Conservation (phyloP, 2,888 invertebrate species). For the Ypsolopha sequella region DNA sequence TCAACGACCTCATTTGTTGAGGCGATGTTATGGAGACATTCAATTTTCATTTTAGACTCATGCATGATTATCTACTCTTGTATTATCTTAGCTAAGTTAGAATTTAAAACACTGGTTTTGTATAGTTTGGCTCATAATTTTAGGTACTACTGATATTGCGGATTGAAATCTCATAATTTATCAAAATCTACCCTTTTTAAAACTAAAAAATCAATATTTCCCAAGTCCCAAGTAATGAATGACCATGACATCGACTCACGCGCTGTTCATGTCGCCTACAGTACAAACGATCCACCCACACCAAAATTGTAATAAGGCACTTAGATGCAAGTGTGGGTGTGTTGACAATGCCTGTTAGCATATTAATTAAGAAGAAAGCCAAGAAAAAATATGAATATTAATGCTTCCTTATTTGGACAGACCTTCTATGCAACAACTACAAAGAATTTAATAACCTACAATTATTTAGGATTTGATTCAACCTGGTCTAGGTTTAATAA, state of each 20-base stretch:
- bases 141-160: too few species aligned
- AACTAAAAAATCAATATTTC: conserved; percentile 2
- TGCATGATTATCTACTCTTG: too few species aligned
- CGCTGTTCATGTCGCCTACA: conserved; percentile 36
- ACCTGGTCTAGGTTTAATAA: too few species aligned
- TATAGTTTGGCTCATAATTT: too few species aligned
- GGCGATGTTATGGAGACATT: background rate
- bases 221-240: conserved; percentile 33
- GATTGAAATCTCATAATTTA: too few species aligned
- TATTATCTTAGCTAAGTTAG: too few species aligned
- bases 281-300: conserved; percentile 32
- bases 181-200: too few species aligned
- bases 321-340: conserved; percentile 46
- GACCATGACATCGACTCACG: conserved; percentile 48
- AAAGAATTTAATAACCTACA: too few species aligned
- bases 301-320: conserved; percentile 21
- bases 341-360: conserved; percentile 63
- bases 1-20: background rate
- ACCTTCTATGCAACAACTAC: background rate
- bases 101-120: too few species aligned
- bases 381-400: conserved; percentile 54
- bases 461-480: too few species aligned
- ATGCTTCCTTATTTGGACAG: conserved; percentile 10
- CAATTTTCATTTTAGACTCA: too few species aligned
- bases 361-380: conserved; percentile 66